Evolutionary conservation across 2,888 invertebrate genomes (phyloP).

Genomic region (Lampropteryx suffumata): DNA sequence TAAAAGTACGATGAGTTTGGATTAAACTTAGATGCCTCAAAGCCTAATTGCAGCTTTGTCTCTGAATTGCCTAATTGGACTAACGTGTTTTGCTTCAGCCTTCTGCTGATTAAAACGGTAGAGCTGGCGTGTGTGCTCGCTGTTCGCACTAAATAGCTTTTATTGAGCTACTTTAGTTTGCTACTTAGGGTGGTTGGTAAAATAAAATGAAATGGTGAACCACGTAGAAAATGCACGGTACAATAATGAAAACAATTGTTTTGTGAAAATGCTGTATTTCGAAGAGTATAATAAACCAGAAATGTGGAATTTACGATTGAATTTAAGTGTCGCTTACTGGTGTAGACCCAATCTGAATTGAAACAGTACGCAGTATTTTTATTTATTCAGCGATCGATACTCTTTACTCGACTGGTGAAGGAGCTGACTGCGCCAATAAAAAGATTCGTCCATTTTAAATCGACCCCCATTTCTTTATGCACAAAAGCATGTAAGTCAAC

Average conservation of each 20-base stretch:
- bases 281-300: background rate
- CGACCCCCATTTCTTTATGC: too few relatives aligned
- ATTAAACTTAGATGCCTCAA: slow-evolving; percentile 40
- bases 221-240: background rate
- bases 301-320: background rate
- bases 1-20: slow-evolving; percentile 39
- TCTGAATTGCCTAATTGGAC: slow-evolving; percentile 46
- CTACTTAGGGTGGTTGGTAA: background rate
- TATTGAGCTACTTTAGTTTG: slow-evolving; percentile 11
- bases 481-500: too few relatives aligned
- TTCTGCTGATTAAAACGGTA: slow-evolving; percentile 35
- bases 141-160: slow-evolving; percentile 15
- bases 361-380: too few relatives aligned
- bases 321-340: background rate
- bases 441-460: too few relatives aligned
- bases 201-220: slow-evolving; percentile 7
- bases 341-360: background rate
- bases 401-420: too few relatives aligned
- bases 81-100: slow-evolving; percentile 38
- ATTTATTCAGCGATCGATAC: too few relatives aligned
- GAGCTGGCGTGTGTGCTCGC: slow-evolving; percentile 6
- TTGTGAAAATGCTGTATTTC: background rate
- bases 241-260: background rate
- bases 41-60: slow-evolving; percentile 49
- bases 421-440: too few relatives aligned